Evolutionary conservation across 2,797 vertebrate species (phyloP), one percentile per base, ranked within the genome.

Genomic region (Lindbergichthys nudifrons): DNA sequence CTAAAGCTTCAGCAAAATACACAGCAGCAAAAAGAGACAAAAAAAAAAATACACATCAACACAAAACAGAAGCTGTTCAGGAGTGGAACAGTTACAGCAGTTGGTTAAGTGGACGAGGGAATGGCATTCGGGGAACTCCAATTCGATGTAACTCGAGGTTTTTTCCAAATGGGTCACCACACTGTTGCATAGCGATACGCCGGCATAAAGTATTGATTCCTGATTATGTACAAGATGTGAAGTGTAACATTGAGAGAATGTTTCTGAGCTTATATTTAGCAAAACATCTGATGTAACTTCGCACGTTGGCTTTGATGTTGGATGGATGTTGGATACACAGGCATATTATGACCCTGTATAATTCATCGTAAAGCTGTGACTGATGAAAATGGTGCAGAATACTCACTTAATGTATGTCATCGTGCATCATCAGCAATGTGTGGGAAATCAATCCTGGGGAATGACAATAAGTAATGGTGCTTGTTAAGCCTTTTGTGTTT

Each of bases 1-100:
- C 90, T 88, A 90, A 91, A 92, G 91, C 92, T 89, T 90, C 79
- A 83, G 86, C 85, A 91, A 91, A 90, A 92, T 62, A 89, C 84
- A 91, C 85, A 88, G 85, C 70, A 73, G 68, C 54, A 69, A 53
- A 56, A 43, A 83, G 15, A 71, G 21, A 43, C n/a, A n/a, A 30
- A 50, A 10, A 66, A 26, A 70, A 80, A 57, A 79, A 63, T 58
- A 70, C 46, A 43, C 46, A 80, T 81, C 78, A 75, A 85, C 82
- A 89, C 87, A 85, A 91, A 87, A 83, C 84, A 80, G 45, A 73
- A 65, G 77, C 75, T 75, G 72, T 80, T 88, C 80, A 82, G 81
- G 71, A 87, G 84, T 64, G 2, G 65, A 79, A 70, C 83, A 57
- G 80, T 77, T 82, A 76, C 75, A 77, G 78, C 64, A 18, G 61